Percentiles rank a stretch among this genome's conserved stretches.
These are phyloP conservation scores for Dolichomitus sp. DNA, from an alignment of 2,888 invertebrate species.

Conservation along the genomic window DNA sequence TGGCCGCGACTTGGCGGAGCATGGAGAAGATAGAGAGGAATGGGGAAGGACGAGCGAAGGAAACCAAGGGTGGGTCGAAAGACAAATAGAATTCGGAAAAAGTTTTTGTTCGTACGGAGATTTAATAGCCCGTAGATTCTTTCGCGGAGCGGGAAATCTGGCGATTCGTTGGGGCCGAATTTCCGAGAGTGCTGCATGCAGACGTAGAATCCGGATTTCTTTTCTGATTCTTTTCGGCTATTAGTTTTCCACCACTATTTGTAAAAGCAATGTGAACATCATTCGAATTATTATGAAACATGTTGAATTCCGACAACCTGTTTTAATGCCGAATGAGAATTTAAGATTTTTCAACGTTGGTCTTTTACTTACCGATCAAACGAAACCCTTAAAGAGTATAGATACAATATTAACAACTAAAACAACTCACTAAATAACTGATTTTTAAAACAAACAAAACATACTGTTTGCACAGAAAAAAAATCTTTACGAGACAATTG, in stretches of 20 bases:
- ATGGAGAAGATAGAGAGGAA: slow-evolving; percentile 60
- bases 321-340: background rate
- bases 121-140: slow-evolving; percentile 80
- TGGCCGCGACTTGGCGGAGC: slow-evolving; percentile 63
- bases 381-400: too few species aligned
- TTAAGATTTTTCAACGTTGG: background rate
- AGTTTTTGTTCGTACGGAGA: slow-evolving; percentile 79
- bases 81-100: slow-evolving; percentile 84
- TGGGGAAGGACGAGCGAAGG: slow-evolving; percentile 31
- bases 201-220: slow-evolving; percentile 16
- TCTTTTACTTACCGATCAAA: background rate
- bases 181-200: slow-evolving; percentile 14
- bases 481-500: too few species aligned
- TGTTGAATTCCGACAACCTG: too few species aligned
- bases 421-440: too few species aligned
- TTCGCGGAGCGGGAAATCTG: slow-evolving; percentile 39
- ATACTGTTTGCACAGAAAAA: too few species aligned
- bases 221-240: slow-evolving; percentile 17
- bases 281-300: background rate
- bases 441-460: too few species aligned
- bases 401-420: too few species aligned
- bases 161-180: slow-evolving; percentile 35
- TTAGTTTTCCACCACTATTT: slow-evolving; percentile 5
- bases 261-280: background rate
- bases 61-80: slow-evolving; percentile 72